Conservation (phyloP, 1,140 invertebrate genomes). For the Drosophila kanapiae region DNA sequence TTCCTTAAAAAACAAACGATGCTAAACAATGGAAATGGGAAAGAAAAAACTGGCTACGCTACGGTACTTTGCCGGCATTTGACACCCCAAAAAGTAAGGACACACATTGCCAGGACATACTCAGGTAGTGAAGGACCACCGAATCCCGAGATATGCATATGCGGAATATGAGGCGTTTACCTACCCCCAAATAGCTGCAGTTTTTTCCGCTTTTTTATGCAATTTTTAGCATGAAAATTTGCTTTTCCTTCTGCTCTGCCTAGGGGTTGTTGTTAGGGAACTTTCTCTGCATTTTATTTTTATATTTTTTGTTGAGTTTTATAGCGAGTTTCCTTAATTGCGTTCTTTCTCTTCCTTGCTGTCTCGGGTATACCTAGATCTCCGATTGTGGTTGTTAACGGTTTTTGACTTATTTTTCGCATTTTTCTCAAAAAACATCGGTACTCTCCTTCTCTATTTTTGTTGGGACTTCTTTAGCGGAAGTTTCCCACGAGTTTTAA, state of each 20-base stretch:
- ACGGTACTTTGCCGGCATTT: constrained; percentile 73
- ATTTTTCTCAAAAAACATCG: constrained; percentile 31
- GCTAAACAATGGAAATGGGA: constrained; percentile 64
- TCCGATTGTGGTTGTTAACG: constrained; percentile 47
- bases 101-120: constrained; percentile 37
- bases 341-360: constrained; percentile 45
- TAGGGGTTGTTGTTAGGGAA: constrained; percentile 54
- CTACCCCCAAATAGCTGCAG: constrained; percentile 46
- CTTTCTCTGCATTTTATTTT: constrained; percentile 37
- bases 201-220: constrained; percentile 72
- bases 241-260: constrained; percentile 29
- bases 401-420: constrained; percentile 65
- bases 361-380: constrained; percentile 19
- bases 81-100: constrained; percentile 62
- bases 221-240: constrained; percentile 79
- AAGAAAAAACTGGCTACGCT: constrained; percentile 43
- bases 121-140: constrained; percentile 53
- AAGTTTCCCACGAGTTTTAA: constrained; percentile 76
- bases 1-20: constrained; percentile 58
- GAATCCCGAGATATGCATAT: constrained; percentile 60
- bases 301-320: constrained; percentile 47
- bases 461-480: constrained; percentile 17
- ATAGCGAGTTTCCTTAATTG: constrained; percentile 57
- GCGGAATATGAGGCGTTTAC: constrained; percentile 33
- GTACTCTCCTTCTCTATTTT: not conserved